A percentile compares a stretch with the other conserved stretches of the same genome.
Conservation (phyloP, 2,888 invertebrate genomes). For the Lagria hirta region DNA sequence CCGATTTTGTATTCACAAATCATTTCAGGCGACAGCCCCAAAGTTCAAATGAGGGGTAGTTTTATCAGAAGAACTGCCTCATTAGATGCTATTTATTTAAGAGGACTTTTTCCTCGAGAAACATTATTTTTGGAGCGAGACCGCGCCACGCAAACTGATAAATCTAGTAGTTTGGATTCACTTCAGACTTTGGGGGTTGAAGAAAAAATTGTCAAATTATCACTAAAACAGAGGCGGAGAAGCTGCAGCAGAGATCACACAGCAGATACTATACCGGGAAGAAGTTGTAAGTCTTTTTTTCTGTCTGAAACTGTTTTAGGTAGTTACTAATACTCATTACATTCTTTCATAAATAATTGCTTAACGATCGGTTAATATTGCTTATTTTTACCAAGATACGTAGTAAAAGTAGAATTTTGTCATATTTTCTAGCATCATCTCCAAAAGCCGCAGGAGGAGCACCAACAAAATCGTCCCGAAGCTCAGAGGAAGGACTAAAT, state of each 20-base stretch:
- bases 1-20: neutral
- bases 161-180: constrained; percentile 22
- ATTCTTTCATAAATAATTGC: too few relatives aligned
- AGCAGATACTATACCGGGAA: too few relatives aligned
- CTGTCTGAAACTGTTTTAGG: too few relatives aligned
- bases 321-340: too few relatives aligned
- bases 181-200: constrained; percentile 42
- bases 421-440: constrained; percentile 26
- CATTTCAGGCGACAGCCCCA: constrained; percentile 37
- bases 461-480: constrained; percentile 69
- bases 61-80: constrained; percentile 77
- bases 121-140: constrained; percentile 68
- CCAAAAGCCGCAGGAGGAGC: constrained; percentile 44
- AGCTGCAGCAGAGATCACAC: constrained; percentile 41
- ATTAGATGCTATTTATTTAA: constrained; percentile 75
- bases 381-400: too few relatives aligned
- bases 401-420: constrained; percentile 2
- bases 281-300: too few relatives aligned
- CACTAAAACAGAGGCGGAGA: constrained; percentile 59
- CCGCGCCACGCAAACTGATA: constrained; percentile 68
- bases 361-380: too few relatives aligned
- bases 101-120: constrained; percentile 77
- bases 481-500: constrained; percentile 83
- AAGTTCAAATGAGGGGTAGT: constrained; percentile 56
- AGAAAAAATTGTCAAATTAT: constrained; percentile 62